Percentiles rank a stretch among this genome's conserved stretches.
phyloP scores from a whole-genome alignment of 2,888 invertebrate species.

The Eledone cirrhosa region DNA sequence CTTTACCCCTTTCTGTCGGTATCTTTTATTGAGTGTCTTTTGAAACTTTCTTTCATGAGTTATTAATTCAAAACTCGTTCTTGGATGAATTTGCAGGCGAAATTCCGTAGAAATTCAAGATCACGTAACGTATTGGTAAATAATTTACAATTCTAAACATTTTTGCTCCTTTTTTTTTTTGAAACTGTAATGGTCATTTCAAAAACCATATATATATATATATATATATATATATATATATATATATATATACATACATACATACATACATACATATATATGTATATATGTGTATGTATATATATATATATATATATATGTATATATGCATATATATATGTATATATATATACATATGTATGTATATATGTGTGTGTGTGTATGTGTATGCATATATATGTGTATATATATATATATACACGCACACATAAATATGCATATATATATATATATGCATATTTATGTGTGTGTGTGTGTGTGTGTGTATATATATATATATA shows the following conservation, averaged over 20 bases:
- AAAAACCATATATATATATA: too few species aligned
- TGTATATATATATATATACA: not conserved
- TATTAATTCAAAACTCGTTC: constrained; percentile 23
- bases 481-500: not conserved
- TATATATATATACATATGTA: not conserved
- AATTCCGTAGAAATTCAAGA: constrained; percentile 30
- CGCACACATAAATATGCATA: not conserved
- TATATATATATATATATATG: not conserved
- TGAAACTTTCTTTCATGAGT: constrained; percentile 18
- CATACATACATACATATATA: not conserved
- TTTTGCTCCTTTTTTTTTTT: not conserved
- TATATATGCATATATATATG: not conserved
- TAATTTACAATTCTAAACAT: constrained; percentile 27
- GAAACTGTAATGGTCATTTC: too few species aligned
- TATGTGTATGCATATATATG: not conserved
- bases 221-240: not conserved
- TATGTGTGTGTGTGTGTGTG: too few species aligned
- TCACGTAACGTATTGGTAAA: constrained; percentile 29
- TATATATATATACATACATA: not conserved
- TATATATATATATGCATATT: not conserved
- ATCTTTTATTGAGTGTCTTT: constrained; percentile 21
- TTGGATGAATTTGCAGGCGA: constrained; percentile 27
- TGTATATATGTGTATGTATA: not conserved
- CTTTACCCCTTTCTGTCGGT: not conserved
- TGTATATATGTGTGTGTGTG: not conserved